Conservation (phyloP, 2,113 vertebrate genomes). For the Channa argus region DNA sequence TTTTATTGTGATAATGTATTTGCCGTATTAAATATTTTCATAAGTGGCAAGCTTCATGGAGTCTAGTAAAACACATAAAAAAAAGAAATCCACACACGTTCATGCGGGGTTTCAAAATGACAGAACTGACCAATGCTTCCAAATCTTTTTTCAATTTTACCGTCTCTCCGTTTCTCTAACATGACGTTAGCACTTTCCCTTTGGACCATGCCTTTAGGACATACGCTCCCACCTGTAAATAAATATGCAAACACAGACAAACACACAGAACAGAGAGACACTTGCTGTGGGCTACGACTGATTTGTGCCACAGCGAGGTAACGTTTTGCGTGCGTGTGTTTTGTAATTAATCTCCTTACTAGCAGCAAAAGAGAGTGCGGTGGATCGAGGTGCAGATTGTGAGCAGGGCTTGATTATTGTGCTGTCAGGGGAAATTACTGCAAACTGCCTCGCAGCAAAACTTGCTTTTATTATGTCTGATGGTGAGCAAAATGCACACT, state of each 20-base stretch:
- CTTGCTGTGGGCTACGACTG: slow-evolving; percentile 75
- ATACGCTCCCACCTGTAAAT: slow-evolving; percentile 78
- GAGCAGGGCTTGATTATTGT: slow-evolving; percentile 71
- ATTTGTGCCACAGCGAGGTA: slow-evolving; percentile 67
- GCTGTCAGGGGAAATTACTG: slow-evolving; percentile 78
- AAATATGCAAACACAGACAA: slow-evolving; percentile 74
- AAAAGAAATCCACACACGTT: slow-evolving; percentile 7
- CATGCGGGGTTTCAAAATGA: slow-evolving; percentile 45
- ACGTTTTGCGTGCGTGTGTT: slow-evolving; percentile 64
- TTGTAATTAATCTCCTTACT: slow-evolving; percentile 79
- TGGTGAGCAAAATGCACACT: slow-evolving; percentile 42
- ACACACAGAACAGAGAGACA: slow-evolving; percentile 65
- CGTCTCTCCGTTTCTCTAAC: slow-evolving; percentile 42
- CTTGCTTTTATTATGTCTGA: slow-evolving; percentile 58
- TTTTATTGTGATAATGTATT: slow-evolving; percentile 40
- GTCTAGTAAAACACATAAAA: slow-evolving; percentile 11
- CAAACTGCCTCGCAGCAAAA: slow-evolving; percentile 75
- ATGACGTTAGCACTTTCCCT: slow-evolving; percentile 68
- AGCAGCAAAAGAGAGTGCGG: slow-evolving; percentile 66
- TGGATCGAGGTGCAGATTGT: slow-evolving; percentile 61
- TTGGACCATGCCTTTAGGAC: slow-evolving; percentile 71
- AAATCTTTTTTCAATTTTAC: slow-evolving; percentile 46
- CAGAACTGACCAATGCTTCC: slow-evolving; percentile 48
- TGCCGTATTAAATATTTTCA: slow-evolving; percentile 49
- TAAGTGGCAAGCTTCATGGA: slow-evolving; percentile 29